Evolutionary conservation across 2,113 vertebrate species (phyloP), one percentile per base, ranked within the genome.

Genomic region (Dipodomys ordii): DNA sequence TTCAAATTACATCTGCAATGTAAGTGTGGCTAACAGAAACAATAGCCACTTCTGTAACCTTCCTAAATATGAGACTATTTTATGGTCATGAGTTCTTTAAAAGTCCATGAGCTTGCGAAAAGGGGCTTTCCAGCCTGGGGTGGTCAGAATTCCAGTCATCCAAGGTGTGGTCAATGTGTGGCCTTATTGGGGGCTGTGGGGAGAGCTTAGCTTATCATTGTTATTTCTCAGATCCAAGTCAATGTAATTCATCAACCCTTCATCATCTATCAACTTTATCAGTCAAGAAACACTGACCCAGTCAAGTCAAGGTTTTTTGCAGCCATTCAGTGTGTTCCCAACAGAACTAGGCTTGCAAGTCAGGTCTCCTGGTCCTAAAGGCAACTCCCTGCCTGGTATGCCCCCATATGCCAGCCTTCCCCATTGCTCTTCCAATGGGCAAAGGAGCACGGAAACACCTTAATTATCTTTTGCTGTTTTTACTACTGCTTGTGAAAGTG

Each of bases 231-330:
- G 25, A 46, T n/a, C 9, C 9, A 46, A 4, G 80, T 92, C 22
- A 62, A 2, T 87, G 78, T 25, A 69, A 68, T 2, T 57, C 23
- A 73, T 35, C 3, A 77, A 76, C 39, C 0, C 30, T 39, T 83
- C 49, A 46, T 82, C 32, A 94, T n/a, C n/a, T 39, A 77, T 30
- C 39, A 94, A 35, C 30, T n/a, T 71, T 91, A 25, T 71, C 30
- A 96, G 65, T 65, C 30, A 95, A 60, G 35, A 88, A 87, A 68
- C 23, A 35, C n/a, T 73, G n/a, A 88, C 11, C 2, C n/a, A 87
- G 57, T 30, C 8, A 90, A 57, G 16, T 94, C 60, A 79, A 30
- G 25, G 27, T 13, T 53, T 76, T 74, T 90, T 68, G 9, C 39
- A 65, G 20, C 57, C 20, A 83, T 4, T 4, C 18, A n/a, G 1